Evolutionary conservation across 1,140 invertebrate species (phyloP).

Genomic region (Solen grandis): DNA sequence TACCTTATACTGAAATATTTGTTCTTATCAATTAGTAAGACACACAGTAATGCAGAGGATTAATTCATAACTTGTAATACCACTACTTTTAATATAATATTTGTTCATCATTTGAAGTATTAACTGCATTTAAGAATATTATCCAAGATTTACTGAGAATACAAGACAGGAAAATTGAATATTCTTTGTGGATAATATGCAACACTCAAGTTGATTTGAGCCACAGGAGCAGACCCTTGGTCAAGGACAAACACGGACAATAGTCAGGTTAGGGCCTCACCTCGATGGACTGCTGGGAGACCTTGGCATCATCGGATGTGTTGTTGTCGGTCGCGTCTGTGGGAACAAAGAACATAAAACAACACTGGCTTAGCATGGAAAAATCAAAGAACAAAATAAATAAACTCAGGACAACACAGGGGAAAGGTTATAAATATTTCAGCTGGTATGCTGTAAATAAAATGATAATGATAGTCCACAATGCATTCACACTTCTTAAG

Average conservation of each 20-base stretch:
- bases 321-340: constrained; percentile 44
- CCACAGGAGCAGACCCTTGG: constrained; percentile 1
- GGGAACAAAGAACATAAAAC: constrained; percentile 25
- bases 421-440: background rate
- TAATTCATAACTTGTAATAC: too few species aligned
- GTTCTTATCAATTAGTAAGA: too few species aligned
- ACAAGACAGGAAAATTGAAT: too few species aligned
- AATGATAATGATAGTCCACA: background rate
- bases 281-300: constrained; percentile 26
- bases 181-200: too few species aligned
- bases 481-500: background rate
- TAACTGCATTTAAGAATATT: too few species aligned
- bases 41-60: too few species aligned
- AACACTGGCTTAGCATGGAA: constrained; percentile 26
- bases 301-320: constrained; percentile 51
- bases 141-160: too few species aligned
- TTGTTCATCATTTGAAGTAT: background rate
- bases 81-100: background rate
- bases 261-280: constrained; percentile 1
- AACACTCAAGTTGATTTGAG: too few species aligned
- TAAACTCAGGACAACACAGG: constrained; percentile 2
- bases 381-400: constrained; percentile 6
- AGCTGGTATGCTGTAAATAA: constrained; percentile 2
- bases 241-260: background rate
- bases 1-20: too few species aligned